phyloP scores from a whole-genome alignment of 2,113 vertebrate species.

The Cephalophus harveyi region DNA sequence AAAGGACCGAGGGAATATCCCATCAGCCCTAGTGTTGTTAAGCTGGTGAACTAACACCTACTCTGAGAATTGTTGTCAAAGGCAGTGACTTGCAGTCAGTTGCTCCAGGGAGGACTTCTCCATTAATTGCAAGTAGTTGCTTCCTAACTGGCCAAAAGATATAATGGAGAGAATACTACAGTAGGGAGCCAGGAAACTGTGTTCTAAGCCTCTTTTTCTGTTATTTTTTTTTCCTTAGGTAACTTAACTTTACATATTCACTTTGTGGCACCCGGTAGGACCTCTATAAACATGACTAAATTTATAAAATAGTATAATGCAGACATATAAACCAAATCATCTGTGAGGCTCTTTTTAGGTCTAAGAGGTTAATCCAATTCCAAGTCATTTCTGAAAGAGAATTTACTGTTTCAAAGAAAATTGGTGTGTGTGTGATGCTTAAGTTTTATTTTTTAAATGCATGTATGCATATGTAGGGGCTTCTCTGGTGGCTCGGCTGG shows the following conservation, averaged over 20 bases:
- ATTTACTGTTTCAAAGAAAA: background rate
- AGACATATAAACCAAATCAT: background rate
- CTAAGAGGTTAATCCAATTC: background rate
- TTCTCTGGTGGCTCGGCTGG: background rate
- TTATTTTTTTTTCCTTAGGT: background rate
- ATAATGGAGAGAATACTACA: background rate
- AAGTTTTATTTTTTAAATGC: background rate
- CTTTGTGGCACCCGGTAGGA: background rate
- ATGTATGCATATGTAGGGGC: background rate
- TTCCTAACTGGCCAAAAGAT: background rate
- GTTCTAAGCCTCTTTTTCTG: background rate
- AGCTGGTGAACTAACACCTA: background rate
- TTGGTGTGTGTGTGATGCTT: background rate
- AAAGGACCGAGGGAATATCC: background rate
- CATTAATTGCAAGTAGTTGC: background rate
- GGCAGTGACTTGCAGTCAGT: background rate
- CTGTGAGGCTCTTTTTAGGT: background rate
- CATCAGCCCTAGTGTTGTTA: background rate
- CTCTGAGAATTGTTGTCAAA: background rate
- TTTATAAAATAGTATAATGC: background rate
- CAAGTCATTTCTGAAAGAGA: background rate
- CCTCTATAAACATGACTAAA: background rate
- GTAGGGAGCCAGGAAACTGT: background rate
- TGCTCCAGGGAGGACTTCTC: background rate
- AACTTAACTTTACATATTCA: background rate